Conservation (phyloP, 2,113 vertebrate genomes). For the Zosterops lateralis region DNA sequence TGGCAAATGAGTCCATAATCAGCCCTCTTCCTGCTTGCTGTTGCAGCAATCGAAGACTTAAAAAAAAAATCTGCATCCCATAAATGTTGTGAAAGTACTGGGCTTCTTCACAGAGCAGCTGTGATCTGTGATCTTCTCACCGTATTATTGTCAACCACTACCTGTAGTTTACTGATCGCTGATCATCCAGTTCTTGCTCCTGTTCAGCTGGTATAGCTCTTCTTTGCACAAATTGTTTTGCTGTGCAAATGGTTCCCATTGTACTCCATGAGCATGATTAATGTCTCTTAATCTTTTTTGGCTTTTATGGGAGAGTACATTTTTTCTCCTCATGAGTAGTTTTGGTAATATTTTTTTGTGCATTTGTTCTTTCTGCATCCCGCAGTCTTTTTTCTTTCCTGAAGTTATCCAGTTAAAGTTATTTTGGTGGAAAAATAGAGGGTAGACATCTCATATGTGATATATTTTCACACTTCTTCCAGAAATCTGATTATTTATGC, state of each 20-base stretch:
- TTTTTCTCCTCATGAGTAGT: background rate
- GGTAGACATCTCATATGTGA: background rate
- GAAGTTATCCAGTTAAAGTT: background rate
- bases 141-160: background rate
- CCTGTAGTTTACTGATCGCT: background rate
- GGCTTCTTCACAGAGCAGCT: background rate
- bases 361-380: background rate
- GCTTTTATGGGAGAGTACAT: background rate
- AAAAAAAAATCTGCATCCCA: background rate
- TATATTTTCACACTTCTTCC: background rate
- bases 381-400: background rate
- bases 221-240: background rate
- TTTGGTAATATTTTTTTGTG: background rate
- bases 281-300: background rate
- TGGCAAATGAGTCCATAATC: background rate
- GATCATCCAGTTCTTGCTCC: background rate
- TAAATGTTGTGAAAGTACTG: background rate
- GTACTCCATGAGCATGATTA: background rate
- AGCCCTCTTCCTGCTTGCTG: background rate
- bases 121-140: background rate
- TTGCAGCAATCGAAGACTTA: background rate
- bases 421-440: background rate
- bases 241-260: background rate
- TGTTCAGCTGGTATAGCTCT: background rate
- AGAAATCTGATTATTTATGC: slow-evolving; percentile 1